phyloP scores from a whole-genome alignment of 2,888 invertebrate species.

The Amiota mariae region DNA sequence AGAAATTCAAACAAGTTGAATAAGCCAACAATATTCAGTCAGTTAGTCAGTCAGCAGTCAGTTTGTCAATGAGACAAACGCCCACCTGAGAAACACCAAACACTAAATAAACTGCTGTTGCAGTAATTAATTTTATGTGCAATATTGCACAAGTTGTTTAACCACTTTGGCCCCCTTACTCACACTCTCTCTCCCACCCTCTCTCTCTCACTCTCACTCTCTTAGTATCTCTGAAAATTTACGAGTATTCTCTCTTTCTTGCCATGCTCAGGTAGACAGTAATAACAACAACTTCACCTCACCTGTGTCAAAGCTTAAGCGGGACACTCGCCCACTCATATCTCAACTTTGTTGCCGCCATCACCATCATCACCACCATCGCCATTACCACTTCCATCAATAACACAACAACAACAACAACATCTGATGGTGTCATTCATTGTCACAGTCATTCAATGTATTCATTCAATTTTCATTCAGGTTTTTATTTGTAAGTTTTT shows the following conservation, averaged over 20 bases:
- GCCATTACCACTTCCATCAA: too few relatives aligned
- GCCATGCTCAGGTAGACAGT: too few relatives aligned
- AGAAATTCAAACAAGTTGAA: slow-evolving; percentile 4
- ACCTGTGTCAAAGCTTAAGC: too few relatives aligned
- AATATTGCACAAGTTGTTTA: slow-evolving; percentile 17
- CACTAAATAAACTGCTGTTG: slow-evolving; percentile 18
- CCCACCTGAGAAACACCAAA: slow-evolving; percentile 26
- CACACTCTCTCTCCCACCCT: too few relatives aligned
- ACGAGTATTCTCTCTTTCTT: too few relatives aligned
- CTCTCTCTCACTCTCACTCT: too few relatives aligned
- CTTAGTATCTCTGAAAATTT: too few relatives aligned
- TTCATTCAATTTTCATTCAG: slow-evolving; percentile 15
- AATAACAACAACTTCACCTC: too few relatives aligned
- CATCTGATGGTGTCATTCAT: slow-evolving; percentile 14
- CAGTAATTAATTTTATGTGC: slow-evolving; percentile 8
- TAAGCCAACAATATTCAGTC: background rate
- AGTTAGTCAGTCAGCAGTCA: too few relatives aligned
- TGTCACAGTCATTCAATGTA: slow-evolving; percentile 6
- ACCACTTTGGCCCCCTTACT: background rate
- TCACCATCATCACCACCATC: background rate
- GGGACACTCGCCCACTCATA: too few relatives aligned
- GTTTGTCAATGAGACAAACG: background rate
- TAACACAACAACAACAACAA: slow-evolving; percentile 4
- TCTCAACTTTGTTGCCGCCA: background rate
- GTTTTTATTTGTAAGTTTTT: background rate